phyloP scores from a whole-genome alignment of 2,113 vertebrate genomes.

The Cygnus atratus region DNA sequence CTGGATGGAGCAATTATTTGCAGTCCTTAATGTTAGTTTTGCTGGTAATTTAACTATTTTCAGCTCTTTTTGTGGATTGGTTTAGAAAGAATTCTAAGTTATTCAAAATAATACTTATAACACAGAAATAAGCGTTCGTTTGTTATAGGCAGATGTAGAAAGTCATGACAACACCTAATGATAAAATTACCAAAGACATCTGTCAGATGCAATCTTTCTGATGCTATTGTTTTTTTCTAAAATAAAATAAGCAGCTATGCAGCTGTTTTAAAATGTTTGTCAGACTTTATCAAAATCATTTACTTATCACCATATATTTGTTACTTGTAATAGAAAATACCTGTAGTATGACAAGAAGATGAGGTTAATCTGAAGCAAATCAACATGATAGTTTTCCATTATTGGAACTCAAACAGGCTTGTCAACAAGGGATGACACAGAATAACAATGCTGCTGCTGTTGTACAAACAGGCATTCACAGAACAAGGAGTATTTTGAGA shows the following conservation, averaged over 20 bases:
- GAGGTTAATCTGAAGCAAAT: slow-evolving; percentile 73
- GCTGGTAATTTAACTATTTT: background rate
- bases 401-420: slow-evolving; percentile 55
- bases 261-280: slow-evolving; percentile 62
- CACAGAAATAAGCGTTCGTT: background rate
- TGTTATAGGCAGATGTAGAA: slow-evolving; percentile 15
- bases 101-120: background rate
- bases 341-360: slow-evolving; percentile 63
- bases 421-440: slow-evolving; percentile 44
- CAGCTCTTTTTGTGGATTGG: background rate
- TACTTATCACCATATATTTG: slow-evolving; percentile 65
- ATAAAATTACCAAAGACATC: slow-evolving; percentile 42
- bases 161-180: slow-evolving; percentile 11
- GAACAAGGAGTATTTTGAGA: slow-evolving; percentile 38
- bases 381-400: slow-evolving; percentile 65
- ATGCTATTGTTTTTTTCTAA: background rate
- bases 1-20: background rate
- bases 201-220: slow-evolving; percentile 51
- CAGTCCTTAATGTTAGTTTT: background rate
- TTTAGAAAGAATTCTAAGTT: background rate
- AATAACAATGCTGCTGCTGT: slow-evolving; percentile 35
- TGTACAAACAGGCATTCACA: background rate
- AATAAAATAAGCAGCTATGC: slow-evolving; percentile 41
- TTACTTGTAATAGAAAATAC: slow-evolving; percentile 59
- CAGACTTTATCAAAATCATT: slow-evolving; percentile 63